Evolutionary conservation across 1,140 invertebrate genomes (phyloP), one percentile per base, ranked within the genome.

Genomic region (Rhysida immarginata): DNA sequence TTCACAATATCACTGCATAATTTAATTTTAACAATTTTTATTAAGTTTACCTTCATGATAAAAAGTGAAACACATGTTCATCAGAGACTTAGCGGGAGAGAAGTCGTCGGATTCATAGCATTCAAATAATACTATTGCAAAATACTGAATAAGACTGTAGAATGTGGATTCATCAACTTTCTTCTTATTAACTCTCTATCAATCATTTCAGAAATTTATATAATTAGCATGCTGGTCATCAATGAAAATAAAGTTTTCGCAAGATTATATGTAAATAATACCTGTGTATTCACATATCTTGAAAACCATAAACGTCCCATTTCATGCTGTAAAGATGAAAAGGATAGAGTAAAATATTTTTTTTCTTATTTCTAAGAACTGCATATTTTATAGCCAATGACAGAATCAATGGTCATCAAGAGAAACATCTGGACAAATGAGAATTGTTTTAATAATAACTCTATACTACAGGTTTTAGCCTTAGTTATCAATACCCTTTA

Each of bases 1-100:
- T n/a, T n/a, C n/a, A n/a, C n/a, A n/a, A n/a, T n/a, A n/a, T n/a
- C n/a, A n/a, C n/a, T n/a, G n/a, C n/a, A n/a, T n/a, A n/a, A n/a
- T n/a, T n/a, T n/a, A n/a, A n/a, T n/a, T n/a, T n/a, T n/a, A n/a
- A n/a, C n/a, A n/a, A n/a, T n/a, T n/a, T n/a, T n/a, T n/a, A n/a
- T n/a, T n/a, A n/a, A n/a, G n/a, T n/a, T n/a, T 68, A 84, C 82
- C 74, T 78, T 85, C 81, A 62, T 82, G 75, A 67, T 82, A 87
- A 69, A 85, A 87, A 18, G 83, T 82, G 63, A 87, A 87, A 62
- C 83, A 86, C 76, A 86, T 83, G 64, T 86, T 86, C 84, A 87
- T 87, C 14, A 87, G 74, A 42, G 78, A 79, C 62, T 84, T 84
- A 5, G 84, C 84, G 11, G 84, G 83, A 2, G 77, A 78, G 61